Percentiles rank a stretch among this genome's conserved stretches.
Conservation (phyloP, 2,797 vertebrate species). For the Mus minutoides region DNA sequence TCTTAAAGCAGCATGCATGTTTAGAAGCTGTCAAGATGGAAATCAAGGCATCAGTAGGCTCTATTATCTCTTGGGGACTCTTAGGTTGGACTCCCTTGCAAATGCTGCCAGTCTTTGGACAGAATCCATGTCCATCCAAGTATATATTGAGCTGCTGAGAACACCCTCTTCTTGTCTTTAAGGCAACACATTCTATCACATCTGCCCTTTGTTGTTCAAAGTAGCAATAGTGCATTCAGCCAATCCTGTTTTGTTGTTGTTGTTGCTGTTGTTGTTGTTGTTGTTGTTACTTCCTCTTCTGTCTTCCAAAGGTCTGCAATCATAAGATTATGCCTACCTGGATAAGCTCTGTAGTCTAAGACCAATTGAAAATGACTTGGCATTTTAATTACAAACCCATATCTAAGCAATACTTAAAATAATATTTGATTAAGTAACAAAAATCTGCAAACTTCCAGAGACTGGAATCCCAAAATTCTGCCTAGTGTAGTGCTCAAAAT, state of each 20-base stretch:
- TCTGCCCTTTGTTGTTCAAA: background rate
- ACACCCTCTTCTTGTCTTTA: background rate
- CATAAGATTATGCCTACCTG: background rate
- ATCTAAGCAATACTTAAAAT: background rate
- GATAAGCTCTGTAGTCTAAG: slow-evolving; percentile 12
- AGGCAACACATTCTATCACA: background rate
- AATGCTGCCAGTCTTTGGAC: too few species aligned
- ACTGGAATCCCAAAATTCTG: background rate
- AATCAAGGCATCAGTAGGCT: background rate
- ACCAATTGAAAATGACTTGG: slow-evolving; percentile 4
- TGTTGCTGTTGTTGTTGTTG: background rate
- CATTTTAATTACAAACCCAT: slow-evolving; percentile 29
- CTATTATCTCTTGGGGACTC: background rate
- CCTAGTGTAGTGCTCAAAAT: background rate
- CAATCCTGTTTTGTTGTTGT: background rate
- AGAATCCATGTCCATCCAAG: background rate
- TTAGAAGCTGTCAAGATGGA: background rate
- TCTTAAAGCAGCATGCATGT: background rate
- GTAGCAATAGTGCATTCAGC: background rate
- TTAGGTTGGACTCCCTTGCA: background rate
- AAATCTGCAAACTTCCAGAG: background rate
- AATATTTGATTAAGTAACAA: slow-evolving; percentile 20
- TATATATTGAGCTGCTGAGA: rapidly evolving
- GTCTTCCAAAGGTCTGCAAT: background rate
- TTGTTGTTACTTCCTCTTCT: background rate